Evolutionary conservation across 1,140 invertebrate genomes (phyloP).

Genomic region (Caenorhabditis tropicalis): DNA sequence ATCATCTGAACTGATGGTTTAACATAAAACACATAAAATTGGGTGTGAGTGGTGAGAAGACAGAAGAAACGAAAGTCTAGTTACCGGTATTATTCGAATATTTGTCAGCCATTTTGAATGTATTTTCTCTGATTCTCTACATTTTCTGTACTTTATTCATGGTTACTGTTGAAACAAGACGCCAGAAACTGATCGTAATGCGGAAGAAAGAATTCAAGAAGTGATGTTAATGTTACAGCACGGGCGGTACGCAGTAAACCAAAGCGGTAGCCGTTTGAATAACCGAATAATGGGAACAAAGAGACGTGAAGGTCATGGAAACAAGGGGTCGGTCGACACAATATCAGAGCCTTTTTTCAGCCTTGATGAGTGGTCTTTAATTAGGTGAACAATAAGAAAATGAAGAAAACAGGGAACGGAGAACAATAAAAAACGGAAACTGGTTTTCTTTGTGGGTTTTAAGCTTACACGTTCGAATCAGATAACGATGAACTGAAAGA

Average conservation of each 20-base stretch:
- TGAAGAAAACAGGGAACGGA: background rate
- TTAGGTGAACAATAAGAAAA: background rate
- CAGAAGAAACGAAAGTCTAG: background rate
- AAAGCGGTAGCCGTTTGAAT: background rate
- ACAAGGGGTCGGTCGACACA: background rate
- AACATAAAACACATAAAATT: slow-evolving; percentile 18
- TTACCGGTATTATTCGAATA: background rate
- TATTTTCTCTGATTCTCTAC: background rate
- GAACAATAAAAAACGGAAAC: background rate
- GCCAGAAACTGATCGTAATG: slow-evolving; percentile 31
- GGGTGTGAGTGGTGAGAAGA: background rate
- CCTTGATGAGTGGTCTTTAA: slow-evolving; percentile 28
- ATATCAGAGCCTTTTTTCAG: background rate
- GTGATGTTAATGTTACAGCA: slow-evolving; percentile 21
- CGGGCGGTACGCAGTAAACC: background rate
- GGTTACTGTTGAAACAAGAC: background rate
- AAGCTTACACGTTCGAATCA: background rate
- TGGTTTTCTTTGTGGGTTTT: background rate
- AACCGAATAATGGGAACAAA: slow-evolving; percentile 29
- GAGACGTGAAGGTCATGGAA: background rate
- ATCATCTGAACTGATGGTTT: background rate
- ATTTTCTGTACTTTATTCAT: background rate
- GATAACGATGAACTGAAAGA: background rate
- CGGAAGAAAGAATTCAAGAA: slow-evolving; percentile 3
- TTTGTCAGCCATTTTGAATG: background rate